Evolutionary conservation across 1,140 invertebrate genomes (phyloP).

Genomic region (Psix sp.): DNA sequence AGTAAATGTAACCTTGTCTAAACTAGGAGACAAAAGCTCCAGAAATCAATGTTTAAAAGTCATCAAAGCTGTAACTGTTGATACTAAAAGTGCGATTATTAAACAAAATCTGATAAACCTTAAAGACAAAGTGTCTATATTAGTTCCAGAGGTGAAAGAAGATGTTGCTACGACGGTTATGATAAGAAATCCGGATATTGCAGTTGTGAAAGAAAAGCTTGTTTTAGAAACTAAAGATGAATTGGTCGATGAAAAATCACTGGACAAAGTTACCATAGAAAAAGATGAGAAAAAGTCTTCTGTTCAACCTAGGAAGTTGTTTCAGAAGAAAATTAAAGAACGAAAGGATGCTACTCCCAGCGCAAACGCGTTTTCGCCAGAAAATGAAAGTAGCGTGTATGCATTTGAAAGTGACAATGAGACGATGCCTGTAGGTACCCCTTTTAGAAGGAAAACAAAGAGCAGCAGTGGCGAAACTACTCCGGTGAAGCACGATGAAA

Average conservation of each 20-base stretch:
- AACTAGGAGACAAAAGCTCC: slow-evolving; percentile 69
- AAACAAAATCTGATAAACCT: slow-evolving; percentile 14
- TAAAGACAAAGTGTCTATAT: slow-evolving; percentile 3
- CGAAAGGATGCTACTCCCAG: slow-evolving; percentile 72
- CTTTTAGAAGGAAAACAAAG: slow-evolving; percentile 77
- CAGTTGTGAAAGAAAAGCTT: slow-evolving; percentile 9
- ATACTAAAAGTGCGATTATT: slow-evolving; percentile 5
- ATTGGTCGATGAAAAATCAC: neutral
- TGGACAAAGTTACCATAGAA: slow-evolving; percentile 11
- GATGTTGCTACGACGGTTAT: neutral
- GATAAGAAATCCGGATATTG: neutral
- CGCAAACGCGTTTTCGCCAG: slow-evolving; percentile 81
- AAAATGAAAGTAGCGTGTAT: slow-evolving; percentile 84
- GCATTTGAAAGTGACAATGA: slow-evolving; percentile 82
- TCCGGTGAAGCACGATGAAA: slow-evolving; percentile 22
- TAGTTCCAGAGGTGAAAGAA: slow-evolving; percentile 14
- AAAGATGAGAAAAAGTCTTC: slow-evolving; percentile 75
- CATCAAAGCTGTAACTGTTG: slow-evolving; percentile 18
- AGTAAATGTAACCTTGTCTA: slow-evolving; percentile 74
- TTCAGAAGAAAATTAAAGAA: slow-evolving; percentile 78
- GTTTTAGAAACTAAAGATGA: slow-evolving; percentile 7
- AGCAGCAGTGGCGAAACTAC: slow-evolving; percentile 14
- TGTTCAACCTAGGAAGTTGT: slow-evolving; percentile 76
- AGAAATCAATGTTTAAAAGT: slow-evolving; percentile 30
- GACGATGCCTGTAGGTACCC: slow-evolving; percentile 75